Evolutionary conservation across 2,797 vertebrate species (phyloP).

Genomic region (Falco biarmicus): DNA sequence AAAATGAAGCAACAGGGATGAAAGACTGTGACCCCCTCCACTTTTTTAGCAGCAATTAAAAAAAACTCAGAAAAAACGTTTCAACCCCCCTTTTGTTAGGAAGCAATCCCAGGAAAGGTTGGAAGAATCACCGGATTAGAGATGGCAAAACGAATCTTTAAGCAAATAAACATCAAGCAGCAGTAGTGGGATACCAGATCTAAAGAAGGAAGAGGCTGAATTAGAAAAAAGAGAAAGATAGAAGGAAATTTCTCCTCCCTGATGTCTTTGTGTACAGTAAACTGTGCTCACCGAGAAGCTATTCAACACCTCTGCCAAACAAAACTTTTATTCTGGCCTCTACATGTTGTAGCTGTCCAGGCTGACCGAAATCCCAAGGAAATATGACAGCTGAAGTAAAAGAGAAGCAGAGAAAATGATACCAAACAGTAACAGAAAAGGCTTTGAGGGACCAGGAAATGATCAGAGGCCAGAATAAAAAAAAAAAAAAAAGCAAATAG

Average conservation of each 20-base stretch:
- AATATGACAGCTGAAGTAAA: neutral
- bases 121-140: neutral
- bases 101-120: neutral
- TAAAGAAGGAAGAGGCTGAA: neutral
- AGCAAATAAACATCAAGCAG: neutral
- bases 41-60: neutral
- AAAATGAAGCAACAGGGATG: neutral
- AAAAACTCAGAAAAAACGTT: neutral
- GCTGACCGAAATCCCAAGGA: neutral
- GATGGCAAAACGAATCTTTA: neutral
- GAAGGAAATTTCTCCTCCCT: neutral
- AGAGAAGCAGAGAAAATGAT: neutral
- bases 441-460: neutral
- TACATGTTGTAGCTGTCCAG: neutral
- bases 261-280: neutral
- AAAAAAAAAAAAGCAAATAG: neutral
- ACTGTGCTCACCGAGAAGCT: neutral
- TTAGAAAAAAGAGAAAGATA: neutral
- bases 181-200: too few species aligned
- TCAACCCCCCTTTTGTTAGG: neutral
- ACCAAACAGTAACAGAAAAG: neutral
- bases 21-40: neutral
- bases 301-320: neutral
- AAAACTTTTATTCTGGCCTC: neutral
- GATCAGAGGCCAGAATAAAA: neutral